Evolutionary conservation across 2,113 vertebrate genomes (phyloP).

Genomic region (Larimichthys crocea): DNA sequence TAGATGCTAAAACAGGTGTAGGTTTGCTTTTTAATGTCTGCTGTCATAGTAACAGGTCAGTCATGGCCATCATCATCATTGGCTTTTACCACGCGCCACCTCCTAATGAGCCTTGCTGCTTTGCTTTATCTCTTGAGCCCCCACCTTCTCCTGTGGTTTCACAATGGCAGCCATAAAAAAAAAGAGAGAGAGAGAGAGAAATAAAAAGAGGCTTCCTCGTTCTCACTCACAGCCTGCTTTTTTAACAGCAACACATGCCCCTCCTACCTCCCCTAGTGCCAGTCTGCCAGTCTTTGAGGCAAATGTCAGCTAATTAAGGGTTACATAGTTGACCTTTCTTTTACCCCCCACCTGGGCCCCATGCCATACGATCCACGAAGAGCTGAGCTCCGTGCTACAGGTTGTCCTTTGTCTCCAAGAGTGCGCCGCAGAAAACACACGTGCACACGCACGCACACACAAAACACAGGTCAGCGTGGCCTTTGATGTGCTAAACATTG

Average conservation of each 20-base stretch:
- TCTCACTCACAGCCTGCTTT: slow-evolving; percentile 37
- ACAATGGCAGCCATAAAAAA: slow-evolving; percentile 48
- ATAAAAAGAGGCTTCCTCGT: slow-evolving; percentile 29
- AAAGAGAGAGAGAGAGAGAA: too few relatives aligned
- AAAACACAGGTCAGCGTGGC: slow-evolving; percentile 44
- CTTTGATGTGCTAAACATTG: slow-evolving; percentile 66
- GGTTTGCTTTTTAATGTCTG: slow-evolving; percentile 1
- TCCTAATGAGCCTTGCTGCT: slow-evolving; percentile 35
- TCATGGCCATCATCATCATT: background rate
- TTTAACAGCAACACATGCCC: slow-evolving; percentile 31
- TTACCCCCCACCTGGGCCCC: slow-evolving; percentile 51
- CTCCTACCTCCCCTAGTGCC: slow-evolving; percentile 22
- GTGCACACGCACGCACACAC: background rate
- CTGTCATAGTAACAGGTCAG: slow-evolving; percentile 1
- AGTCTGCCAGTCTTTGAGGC: slow-evolving; percentile 69
- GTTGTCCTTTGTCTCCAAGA: slow-evolving; percentile 26
- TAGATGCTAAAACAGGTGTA: background rate
- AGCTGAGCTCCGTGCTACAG: slow-evolving; percentile 38
- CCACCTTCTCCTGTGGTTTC: slow-evolving; percentile 33
- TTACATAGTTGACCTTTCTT: slow-evolving; percentile 79
- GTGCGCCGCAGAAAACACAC: background rate
- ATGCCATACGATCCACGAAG: slow-evolving; percentile 18
- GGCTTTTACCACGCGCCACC: slow-evolving; percentile 11
- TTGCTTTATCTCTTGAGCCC: slow-evolving; percentile 28
- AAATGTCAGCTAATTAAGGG: slow-evolving; percentile 85